Base-by-base conservation (phyloP, 1,140 invertebrate genomes). In the Eumaeus atala region DNA sequence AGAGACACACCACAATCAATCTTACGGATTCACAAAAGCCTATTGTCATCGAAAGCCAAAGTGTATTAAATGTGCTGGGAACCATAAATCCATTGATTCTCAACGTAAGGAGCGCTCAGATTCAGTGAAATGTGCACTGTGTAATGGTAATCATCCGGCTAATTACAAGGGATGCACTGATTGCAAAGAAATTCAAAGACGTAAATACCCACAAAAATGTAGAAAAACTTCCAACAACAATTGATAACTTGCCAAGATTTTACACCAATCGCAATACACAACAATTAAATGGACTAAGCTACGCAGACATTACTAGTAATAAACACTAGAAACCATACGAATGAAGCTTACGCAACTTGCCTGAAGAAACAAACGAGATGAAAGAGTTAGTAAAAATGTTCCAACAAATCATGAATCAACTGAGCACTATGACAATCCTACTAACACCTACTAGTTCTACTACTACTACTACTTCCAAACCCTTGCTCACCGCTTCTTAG, bases 21-120 rank as follows among this genome's bases (percentile, higher is more conserved):
- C 62, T 37, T 79, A 76, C 57, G 73, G 72, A 0, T 77, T 77
- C 50, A 75, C 72, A 1, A 64, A 74, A 64, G 57, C 17, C 0
- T 74, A 62, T 16, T 78, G 74, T 18, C 51, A 21, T 28, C 49
- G 64, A 11, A 44, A 51, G 7, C 62, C 66, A 0, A 63, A 61
- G 51, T 77, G 74, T 44, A 65, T 80, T 1, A 79, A 74, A 51
- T 84, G 77, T 51, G 68, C 74, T 9, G 72, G 61, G n/a, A 17
- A 59, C 8, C 72, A 77, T 21, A n/a, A 14, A 0, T 57, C 64
- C 0, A 7, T 17, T 1, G 12, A 57, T 0, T 78, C 67, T 17
- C 6, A 14, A 10, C 17, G 52, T 9, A 62, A 56, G 53, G 40
- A 37, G 35, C 10, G 38, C 14, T 51, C 55, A 0, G 28, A 48